Base-by-base conservation (phyloP, 2,797 vertebrate species). In the Valencia hispanica region DNA sequence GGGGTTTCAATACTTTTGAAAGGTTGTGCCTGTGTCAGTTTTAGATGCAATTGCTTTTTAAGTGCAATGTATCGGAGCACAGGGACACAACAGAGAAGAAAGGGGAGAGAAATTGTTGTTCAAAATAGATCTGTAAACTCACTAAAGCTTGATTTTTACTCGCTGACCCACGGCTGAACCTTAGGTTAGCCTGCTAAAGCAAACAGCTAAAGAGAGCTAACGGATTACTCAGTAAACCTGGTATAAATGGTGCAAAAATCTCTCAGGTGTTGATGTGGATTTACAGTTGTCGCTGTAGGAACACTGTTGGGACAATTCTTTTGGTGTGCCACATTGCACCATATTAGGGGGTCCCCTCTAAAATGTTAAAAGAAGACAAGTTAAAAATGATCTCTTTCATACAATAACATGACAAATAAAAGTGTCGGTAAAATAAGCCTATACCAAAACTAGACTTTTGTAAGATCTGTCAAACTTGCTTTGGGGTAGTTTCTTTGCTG, bases 111-210 rank as follows among this genome's bases (percentile, higher is more conserved):
- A 3, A 10, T 2, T 9, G 22, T 17, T 25, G 34, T 9, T 59
- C 6, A 11, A 63, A 39, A 65, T 22, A 65, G 10, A 65, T 43
- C 25, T 66, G 36, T 66, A 15, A 41, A 22, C 25, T 53, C 22
- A 68, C 51, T 14, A 41, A 36, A 20, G 30, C 36, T 87, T 53
- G 77, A 57, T 68, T 70, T 79, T 81, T 61, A 87, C 89, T 86
- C 85, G 85, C 55, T 87, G 94, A 94, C 94, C 95, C 87, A 75
- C 39, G 14, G 73, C 41, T 95, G 93, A 95, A 94, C 95, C 92
- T 91, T 89, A 88, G 87, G 92, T 91, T 78, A 83, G 86, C 87
- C 89, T 92, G 83, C 90, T 86, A 81, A 82, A 89, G 80, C 90
- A 93, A 94, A 94, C 88, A 80, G 72, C 48, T 36, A 68, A 63